Percentiles rank a stretch among this genome's conserved stretches.
Evolutionary conservation across 2,113 vertebrate species (phyloP).

Genomic region (Clarias macrocephalus): DNA sequence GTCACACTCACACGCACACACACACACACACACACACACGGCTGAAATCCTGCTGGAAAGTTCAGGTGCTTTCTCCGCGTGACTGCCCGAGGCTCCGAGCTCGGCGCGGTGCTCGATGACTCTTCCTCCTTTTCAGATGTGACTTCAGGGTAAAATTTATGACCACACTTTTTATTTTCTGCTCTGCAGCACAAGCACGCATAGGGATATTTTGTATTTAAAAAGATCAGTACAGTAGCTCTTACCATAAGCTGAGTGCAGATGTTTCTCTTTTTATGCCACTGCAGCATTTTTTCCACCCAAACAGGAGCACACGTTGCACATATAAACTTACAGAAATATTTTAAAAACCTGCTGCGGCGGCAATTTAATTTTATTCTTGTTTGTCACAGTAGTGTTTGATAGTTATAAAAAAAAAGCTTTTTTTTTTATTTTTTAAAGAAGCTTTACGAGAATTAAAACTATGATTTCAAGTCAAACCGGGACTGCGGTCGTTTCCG

Average conservation of each 20-base stretch:
- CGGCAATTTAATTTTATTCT: not conserved
- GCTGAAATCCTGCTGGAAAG: not conserved
- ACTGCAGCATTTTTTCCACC: not conserved
- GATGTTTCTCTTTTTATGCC: not conserved
- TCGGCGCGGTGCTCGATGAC: not conserved
- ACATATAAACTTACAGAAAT: not conserved
- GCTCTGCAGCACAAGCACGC: not conserved
- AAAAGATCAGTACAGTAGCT: not conserved
- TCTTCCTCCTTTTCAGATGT: slow-evolving; percentile 13
- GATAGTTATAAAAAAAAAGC: not conserved
- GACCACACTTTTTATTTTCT: not conserved
- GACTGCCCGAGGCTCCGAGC: not conserved
- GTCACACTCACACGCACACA: too few relatives aligned
- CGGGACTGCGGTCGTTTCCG: too few relatives aligned
- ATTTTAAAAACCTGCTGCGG: not conserved
- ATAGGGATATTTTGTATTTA: not conserved
- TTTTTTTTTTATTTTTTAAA: not conserved
- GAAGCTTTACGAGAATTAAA: not conserved
- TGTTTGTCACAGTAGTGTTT: not conserved
- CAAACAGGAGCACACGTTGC: not conserved
- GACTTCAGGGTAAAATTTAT: slow-evolving; percentile 12
- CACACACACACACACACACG: not conserved
- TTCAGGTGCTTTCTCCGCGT: not conserved
- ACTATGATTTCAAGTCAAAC: too few relatives aligned
- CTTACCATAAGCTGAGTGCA: not conserved